phyloP scores from a whole-genome alignment of 1,140 invertebrate genomes.

The Drosophila kepulauana region DNA sequence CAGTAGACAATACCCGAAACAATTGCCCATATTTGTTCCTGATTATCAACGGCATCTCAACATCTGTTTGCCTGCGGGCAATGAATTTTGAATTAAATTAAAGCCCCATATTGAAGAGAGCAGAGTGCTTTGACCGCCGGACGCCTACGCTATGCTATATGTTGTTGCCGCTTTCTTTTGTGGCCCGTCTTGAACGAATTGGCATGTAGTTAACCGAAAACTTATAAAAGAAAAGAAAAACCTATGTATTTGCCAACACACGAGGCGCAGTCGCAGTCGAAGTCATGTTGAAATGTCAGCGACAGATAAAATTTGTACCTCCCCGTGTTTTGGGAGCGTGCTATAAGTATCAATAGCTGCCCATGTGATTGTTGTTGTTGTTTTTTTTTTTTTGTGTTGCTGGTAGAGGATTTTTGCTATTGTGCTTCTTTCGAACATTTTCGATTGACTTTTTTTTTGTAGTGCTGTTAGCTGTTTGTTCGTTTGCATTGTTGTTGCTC shows the following conservation, averaged over 20 bases:
- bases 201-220: conserved; percentile 42
- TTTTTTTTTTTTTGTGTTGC: conserved; percentile 10
- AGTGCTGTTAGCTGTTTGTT: conserved; percentile 53
- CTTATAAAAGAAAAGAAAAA: conserved; percentile 24
- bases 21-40: conserved; percentile 35
- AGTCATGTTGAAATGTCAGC: conserved; percentile 79
- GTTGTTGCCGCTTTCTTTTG: conserved; percentile 65
- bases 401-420: conserved; percentile 45
- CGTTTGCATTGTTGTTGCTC: conserved; percentile 50
- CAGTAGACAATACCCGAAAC: conserved; percentile 36
- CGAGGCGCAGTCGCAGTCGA: conserved; percentile 22
- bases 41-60: conserved; percentile 39
- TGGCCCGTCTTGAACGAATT: conserved; percentile 42
- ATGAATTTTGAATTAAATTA: conserved; percentile 33
- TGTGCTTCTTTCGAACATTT: conserved; percentile 62
- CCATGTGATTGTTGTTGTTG: conserved; percentile 30
- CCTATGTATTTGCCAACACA: conserved; percentile 53
- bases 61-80: conserved; percentile 39
- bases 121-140: conserved; percentile 73
- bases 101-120: conserved; percentile 27
- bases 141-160: conserved; percentile 53
- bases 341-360: conserved; percentile 41
- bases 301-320: conserved; percentile 73
- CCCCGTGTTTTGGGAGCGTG: conserved; percentile 71
- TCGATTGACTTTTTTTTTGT: conserved; percentile 64